phyloP scores from a whole-genome alignment of 2,113 vertebrate species.

The Nettapus auritus region DNA sequence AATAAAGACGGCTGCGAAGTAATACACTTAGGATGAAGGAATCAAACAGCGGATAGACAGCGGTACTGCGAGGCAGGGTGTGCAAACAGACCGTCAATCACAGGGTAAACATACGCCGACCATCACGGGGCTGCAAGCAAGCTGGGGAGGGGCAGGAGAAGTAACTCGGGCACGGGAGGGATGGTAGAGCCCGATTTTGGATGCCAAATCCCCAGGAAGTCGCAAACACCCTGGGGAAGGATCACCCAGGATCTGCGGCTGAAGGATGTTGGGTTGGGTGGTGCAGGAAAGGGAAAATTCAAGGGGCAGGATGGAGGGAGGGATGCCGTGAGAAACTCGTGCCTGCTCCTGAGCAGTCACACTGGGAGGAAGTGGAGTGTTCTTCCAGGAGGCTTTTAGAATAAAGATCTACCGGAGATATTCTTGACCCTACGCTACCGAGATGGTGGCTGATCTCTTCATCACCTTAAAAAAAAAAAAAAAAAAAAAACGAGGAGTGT shows the following conservation, averaged over 20 bases:
- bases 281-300: neutral
- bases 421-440: neutral
- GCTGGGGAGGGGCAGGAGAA: neutral
- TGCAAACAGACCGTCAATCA: neutral
- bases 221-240: neutral
- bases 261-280: neutral
- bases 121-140: neutral
- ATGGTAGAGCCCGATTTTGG: neutral
- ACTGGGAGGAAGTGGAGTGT: neutral
- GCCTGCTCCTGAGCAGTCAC: neutral
- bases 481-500: neutral
- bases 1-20: neutral
- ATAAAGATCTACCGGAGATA: neutral
- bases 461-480: neutral
- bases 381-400: neutral
- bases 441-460: neutral
- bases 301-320: neutral
- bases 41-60: neutral
- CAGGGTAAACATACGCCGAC: neutral
- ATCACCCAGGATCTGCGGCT: neutral
- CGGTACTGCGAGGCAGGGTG: rapidly evolving
- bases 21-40: conserved; percentile 13
- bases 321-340: neutral
- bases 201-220: neutral
- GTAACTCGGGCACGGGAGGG: neutral